Conservation (phyloP, 2,113 vertebrate genomes). For the Pygoscelis antarcticus region DNA sequence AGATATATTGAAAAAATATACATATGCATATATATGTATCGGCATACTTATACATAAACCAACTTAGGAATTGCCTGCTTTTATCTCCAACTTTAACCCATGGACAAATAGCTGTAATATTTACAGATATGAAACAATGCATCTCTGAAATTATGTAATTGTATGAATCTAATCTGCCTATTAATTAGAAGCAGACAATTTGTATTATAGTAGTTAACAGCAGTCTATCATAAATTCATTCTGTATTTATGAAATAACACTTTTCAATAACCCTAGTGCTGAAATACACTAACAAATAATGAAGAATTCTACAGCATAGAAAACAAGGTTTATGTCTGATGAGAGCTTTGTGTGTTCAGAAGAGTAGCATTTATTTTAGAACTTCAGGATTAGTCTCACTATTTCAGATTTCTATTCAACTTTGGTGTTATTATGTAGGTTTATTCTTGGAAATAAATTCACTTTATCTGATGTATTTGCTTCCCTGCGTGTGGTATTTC, state of each 20-base stretch:
- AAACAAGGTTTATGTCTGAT: not conserved
- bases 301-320: not conserved
- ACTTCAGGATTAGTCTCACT: not conserved
- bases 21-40: not conserved
- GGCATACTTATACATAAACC: not conserved
- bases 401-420: not conserved
- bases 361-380: not conserved
- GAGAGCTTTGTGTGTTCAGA: not conserved
- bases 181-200: not conserved
- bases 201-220: not conserved
- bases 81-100: not conserved
- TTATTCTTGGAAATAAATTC: not conserved
- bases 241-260: not conserved
- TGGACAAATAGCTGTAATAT: not conserved
- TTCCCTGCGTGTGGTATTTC: not conserved
- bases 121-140: not conserved
- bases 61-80: not conserved
- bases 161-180: not conserved
- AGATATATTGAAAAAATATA: not conserved
- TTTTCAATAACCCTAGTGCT: not conserved
- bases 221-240: not conserved
- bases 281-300: not conserved
- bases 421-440: not conserved
- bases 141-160: not conserved
- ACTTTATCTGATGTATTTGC: not conserved